Evolutionary conservation across 2,888 invertebrate species (phyloP).

Genomic region (Pammene fasciana): DNA sequence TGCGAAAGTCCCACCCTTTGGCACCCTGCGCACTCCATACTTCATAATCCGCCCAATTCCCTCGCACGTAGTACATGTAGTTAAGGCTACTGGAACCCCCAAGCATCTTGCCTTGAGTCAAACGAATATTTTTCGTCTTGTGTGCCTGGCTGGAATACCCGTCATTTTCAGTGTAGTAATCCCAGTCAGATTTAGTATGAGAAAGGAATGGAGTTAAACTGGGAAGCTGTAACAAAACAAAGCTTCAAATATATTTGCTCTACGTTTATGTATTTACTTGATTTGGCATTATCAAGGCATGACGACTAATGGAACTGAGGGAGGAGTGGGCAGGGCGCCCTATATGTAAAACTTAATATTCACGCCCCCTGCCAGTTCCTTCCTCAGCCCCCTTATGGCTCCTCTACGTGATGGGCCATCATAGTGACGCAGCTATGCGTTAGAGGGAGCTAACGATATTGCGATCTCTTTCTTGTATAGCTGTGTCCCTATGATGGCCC

Average conservation of each 20-base stretch:
- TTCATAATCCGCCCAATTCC: constrained; percentile 85
- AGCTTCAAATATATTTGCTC: neutral
- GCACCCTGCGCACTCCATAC: constrained; percentile 69
- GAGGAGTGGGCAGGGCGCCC: too few species aligned
- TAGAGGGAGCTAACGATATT: too few species aligned
- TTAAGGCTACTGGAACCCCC: constrained; percentile 86
- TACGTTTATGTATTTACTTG: too few species aligned
- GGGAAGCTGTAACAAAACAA: constrained; percentile 56
- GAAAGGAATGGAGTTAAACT: constrained; percentile 55
- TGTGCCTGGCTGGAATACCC: constrained; percentile 40
- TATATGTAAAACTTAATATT: too few species aligned
- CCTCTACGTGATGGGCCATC: too few species aligned
- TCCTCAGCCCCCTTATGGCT: too few species aligned
- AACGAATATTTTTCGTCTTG: constrained; percentile 33
- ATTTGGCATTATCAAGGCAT: too few species aligned
- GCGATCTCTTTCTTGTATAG: too few species aligned
- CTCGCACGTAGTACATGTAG: constrained; percentile 86
- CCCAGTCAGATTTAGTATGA: constrained; percentile 40
- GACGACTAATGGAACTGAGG: too few species aligned
- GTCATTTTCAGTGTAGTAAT: constrained; percentile 36
- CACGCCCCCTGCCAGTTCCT: too few species aligned
- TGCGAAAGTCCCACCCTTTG: constrained; percentile 84
- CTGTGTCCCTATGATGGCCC: too few species aligned
- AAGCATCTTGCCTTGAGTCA: constrained; percentile 84
- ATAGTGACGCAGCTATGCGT: too few species aligned